phyloP scores from a whole-genome alignment of 2,113 vertebrate species.

The Microcebus jonahi region DNA sequence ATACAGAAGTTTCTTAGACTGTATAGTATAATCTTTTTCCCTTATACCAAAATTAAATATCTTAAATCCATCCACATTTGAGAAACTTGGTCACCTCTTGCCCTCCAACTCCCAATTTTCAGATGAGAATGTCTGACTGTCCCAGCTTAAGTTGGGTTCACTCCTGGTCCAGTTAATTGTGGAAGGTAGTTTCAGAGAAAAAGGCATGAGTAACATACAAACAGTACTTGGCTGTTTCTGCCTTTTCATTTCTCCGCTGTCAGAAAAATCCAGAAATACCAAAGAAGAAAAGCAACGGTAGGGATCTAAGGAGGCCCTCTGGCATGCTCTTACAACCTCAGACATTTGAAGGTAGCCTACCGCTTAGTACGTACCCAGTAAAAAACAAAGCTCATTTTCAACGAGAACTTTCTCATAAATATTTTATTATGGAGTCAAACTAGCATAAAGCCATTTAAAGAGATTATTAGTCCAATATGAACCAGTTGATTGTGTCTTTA shows the following conservation, averaged over 20 bases:
- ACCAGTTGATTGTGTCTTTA: constrained; percentile 41
- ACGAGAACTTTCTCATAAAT: constrained; percentile 58
- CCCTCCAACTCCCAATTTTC: background rate
- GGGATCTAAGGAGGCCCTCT: background rate
- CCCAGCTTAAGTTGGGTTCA: background rate
- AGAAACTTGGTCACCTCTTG: constrained; percentile 4
- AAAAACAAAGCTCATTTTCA: constrained; percentile 28
- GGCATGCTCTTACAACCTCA: background rate
- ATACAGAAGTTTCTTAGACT: background rate
- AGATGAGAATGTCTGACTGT: background rate
- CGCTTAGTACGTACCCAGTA: background rate
- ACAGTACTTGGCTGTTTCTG: background rate
- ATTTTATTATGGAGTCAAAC: constrained; percentile 27
- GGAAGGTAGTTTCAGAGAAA: constrained; percentile 21
- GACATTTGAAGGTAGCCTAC: constrained; percentile 20
- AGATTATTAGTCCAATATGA: constrained; percentile 73
- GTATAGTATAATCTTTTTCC: background rate
- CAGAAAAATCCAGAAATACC: background rate
- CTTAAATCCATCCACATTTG: background rate
- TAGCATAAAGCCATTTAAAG: constrained; percentile 35
- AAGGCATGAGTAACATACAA: background rate
- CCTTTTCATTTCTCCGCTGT: constrained; percentile 8
- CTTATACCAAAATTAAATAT: background rate
- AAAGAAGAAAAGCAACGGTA: background rate
- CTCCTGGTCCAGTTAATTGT: background rate